Conservation (phyloP, 1,140 invertebrate genomes). For the Idris sp. region DNA sequence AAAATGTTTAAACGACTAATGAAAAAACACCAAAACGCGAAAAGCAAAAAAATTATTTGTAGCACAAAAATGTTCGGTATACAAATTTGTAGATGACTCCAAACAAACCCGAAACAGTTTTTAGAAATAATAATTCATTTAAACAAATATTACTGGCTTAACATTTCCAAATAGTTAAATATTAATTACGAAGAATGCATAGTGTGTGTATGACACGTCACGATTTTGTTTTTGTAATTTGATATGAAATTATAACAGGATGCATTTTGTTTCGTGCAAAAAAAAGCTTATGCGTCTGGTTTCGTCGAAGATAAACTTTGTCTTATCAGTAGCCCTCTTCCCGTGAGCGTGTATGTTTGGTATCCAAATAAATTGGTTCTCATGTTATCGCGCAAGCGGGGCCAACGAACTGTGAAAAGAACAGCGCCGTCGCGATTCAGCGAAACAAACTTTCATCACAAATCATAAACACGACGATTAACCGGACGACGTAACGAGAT, state of each 20-base stretch:
- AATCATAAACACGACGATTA: constrained; percentile 31
- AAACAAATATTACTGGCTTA: too few species aligned
- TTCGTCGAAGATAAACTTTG: constrained; percentile 60
- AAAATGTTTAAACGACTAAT: too few species aligned
- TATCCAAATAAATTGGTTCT: constrained; percentile 64
- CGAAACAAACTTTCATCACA: constrained; percentile 15
- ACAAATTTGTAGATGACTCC: too few species aligned
- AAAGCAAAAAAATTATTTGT: too few species aligned
- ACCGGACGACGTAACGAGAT: not conserved
- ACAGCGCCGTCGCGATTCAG: constrained; percentile 3
- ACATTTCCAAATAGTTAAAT: too few species aligned
- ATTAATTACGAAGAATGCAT: too few species aligned
- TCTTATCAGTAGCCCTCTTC: constrained; percentile 60
- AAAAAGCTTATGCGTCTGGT: constrained; percentile 55
- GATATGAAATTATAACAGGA: constrained; percentile 56
- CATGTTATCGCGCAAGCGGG: constrained; percentile 47
- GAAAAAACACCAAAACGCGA: too few species aligned
- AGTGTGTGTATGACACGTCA: constrained; percentile 8
- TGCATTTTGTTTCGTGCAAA: constrained; percentile 49
- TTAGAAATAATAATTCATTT: too few species aligned
- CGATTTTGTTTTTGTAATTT: constrained; percentile 26
- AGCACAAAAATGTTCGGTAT: too few species aligned
- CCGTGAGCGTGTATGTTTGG: constrained; percentile 46
- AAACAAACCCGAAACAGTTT: too few species aligned
- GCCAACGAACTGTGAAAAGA: constrained; percentile 53